Conservation (phyloP, 2,888 invertebrate genomes). For the Lutraria lutraria region DNA sequence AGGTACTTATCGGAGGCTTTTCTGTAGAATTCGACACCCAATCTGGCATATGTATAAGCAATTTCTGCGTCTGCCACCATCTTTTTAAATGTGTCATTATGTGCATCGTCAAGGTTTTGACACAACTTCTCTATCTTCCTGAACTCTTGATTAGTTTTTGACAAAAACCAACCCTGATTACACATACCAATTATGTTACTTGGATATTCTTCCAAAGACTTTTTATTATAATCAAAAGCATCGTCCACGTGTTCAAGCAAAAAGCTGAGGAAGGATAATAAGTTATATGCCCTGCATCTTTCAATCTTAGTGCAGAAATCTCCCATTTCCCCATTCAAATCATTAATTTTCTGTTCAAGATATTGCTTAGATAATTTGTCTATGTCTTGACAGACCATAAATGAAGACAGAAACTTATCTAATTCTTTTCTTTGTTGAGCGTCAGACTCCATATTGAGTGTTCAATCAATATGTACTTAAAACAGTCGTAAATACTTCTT, state of each 20-base stretch:
- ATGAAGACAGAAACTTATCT: background rate
- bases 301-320: slow-evolving; percentile 26
- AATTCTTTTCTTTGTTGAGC: background rate
- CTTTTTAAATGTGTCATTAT: background rate
- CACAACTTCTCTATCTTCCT: background rate
- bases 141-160: background rate
- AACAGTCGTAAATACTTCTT: too few relatives aligned
- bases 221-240: background rate
- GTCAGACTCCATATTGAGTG: background rate
- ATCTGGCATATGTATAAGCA: slow-evolving; percentile 15
- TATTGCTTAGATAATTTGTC: background rate
- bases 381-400: background rate
- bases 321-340: background rate
- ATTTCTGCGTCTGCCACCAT: slow-evolving; percentile 21
- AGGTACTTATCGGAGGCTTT: background rate
- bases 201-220: background rate
- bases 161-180: slow-evolving; percentile 19
- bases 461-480: background rate
- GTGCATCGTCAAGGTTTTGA: background rate
- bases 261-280: background rate
- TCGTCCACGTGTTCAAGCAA: background rate
- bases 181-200: background rate
- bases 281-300: background rate
- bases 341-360: background rate
- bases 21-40: background rate